Evolutionary conservation across 2,888 invertebrate genomes (phyloP).

Genomic region (Agapostemon virescens): DNA sequence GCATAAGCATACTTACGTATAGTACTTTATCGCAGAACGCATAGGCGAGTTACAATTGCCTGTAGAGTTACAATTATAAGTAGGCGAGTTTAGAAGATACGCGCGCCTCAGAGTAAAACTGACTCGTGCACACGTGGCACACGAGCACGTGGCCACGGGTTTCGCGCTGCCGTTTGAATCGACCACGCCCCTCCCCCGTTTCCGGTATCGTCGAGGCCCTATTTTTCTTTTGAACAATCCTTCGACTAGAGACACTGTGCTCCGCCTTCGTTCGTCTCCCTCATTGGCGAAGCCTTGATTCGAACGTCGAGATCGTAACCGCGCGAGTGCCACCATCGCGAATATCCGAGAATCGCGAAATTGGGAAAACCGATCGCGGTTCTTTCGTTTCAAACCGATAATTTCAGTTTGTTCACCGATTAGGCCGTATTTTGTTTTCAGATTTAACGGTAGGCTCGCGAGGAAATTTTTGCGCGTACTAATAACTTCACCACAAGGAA

Average conservation of each 20-base stretch:
- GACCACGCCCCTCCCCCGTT: constrained; percentile 23
- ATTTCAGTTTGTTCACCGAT: not conserved
- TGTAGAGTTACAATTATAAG: constrained; percentile 63
- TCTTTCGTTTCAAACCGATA: not conserved
- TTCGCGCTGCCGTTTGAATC: constrained; percentile 42
- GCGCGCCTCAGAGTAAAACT: constrained; percentile 26
- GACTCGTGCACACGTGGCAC: constrained; percentile 10
- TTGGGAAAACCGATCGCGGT: not conserved
- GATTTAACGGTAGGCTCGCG: too few species aligned
- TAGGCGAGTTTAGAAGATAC: constrained; percentile 57
- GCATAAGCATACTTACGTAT: constrained; percentile 65
- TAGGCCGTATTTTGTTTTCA: too few species aligned
- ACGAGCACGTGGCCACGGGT: constrained; percentile 26
- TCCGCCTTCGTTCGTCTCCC: not conserved
- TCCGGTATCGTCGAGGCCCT: not conserved
- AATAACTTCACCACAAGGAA: too few species aligned
- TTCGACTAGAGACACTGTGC: not conserved
- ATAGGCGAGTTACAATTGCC: constrained; percentile 59
- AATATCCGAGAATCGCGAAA: not conserved
- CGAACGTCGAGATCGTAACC: not conserved
- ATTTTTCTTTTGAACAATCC: not conserved
- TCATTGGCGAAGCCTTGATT: not conserved
- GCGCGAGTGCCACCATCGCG: not conserved
- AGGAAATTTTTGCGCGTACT: too few species aligned
- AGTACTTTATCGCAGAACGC: constrained; percentile 67